Evolutionary conservation across 2,113 vertebrate species (phyloP).

Genomic region (Mixornis gularis): DNA sequence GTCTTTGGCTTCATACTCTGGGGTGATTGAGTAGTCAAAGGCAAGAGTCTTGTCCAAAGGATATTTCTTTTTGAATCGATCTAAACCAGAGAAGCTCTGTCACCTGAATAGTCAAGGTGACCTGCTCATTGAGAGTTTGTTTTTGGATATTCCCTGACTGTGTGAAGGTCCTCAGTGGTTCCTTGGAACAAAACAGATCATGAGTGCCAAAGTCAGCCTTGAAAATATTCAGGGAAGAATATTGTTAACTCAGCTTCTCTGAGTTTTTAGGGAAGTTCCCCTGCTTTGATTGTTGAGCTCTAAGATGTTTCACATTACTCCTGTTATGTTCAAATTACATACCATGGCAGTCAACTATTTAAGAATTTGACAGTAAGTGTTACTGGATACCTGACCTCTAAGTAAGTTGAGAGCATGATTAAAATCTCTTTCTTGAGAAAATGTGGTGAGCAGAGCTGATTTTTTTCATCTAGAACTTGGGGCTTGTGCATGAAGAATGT

Average conservation of each 20-base stretch:
- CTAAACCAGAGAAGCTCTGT: not conserved
- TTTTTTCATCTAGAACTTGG: not conserved
- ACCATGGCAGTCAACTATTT: not conserved
- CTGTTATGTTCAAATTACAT: slow-evolving; percentile 24
- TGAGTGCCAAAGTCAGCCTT: not conserved
- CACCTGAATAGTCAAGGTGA: slow-evolving; percentile 6
- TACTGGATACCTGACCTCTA: slow-evolving; percentile 19
- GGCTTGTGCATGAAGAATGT: not conserved
- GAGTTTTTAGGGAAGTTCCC: not conserved
- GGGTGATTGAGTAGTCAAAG: not conserved
- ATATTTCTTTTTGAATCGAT: not conserved
- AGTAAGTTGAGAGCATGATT: not conserved
- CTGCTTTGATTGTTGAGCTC: not conserved
- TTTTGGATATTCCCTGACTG: not conserved
- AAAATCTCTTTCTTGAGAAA: not conserved
- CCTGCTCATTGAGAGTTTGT: not conserved
- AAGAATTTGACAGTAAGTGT: slow-evolving; percentile 1
- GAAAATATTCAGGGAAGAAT: not conserved
- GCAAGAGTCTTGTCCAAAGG: not conserved
- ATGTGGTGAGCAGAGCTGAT: not conserved
- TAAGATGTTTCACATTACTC: slow-evolving; percentile 1
- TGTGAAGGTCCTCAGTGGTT: not conserved
- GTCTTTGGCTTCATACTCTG: not conserved
- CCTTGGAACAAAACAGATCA: not conserved
- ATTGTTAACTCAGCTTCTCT: not conserved